A percentile compares a stretch with the other conserved stretches of the same genome.
Evolutionary conservation across 2,113 vertebrate genomes (phyloP).

Genomic region (Rhea americana): DNA sequence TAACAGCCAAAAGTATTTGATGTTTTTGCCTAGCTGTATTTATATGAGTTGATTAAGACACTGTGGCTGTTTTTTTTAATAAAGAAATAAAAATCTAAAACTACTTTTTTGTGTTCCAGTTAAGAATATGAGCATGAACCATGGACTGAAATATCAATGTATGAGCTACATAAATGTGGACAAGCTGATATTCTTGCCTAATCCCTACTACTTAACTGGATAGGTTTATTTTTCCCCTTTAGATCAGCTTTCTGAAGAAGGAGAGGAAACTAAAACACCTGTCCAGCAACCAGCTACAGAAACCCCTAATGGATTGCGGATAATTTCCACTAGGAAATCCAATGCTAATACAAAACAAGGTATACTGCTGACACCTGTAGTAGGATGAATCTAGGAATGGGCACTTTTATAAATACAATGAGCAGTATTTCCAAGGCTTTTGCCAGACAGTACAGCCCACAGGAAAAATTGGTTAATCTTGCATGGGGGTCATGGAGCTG

Average conservation of each 20-base stretch:
- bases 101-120: background rate
- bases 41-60: background rate
- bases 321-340: conserved; percentile 79
- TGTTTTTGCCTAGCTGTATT: background rate
- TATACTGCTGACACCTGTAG: conserved; percentile 9
- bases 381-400: background rate
- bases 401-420: no score
- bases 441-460: no score
- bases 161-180: background rate
- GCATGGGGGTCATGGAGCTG: background rate
- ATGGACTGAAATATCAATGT: background rate
- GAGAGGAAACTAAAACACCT: conserved; percentile 84
- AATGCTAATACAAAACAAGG: conserved; percentile 72
- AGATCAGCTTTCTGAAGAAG: conserved; percentile 96
- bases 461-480: no score
- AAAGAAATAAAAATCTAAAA: background rate
- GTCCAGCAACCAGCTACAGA: conserved; percentile 63
- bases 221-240: conserved; percentile 33
- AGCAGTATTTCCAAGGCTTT: no score
- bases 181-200: background rate
- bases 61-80: background rate
- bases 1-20: background rate
- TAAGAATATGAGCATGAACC: background rate
- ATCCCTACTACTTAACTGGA: background rate
- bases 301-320: conserved; percentile 72